Conservation (phyloP, 2,797 vertebrate species). For the Enteromius trimaculatus region DNA sequence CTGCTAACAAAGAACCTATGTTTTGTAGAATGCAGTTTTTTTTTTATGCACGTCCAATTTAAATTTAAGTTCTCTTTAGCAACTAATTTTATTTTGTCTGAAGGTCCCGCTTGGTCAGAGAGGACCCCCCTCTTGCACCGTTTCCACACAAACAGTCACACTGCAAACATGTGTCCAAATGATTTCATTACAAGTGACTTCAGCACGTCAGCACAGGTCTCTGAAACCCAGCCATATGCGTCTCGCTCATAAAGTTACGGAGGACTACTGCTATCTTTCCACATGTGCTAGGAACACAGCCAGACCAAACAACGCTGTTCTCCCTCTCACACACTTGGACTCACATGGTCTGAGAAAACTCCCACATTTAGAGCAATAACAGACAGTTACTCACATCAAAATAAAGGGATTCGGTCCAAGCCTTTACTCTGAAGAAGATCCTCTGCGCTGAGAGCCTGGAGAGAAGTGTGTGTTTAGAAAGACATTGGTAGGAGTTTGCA, state of each 20-base stretch:
- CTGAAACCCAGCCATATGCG: conserved; percentile 7
- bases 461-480: conserved; percentile 58
- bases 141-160: neutral
- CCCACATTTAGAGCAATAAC: neutral
- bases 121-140: neutral
- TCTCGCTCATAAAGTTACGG: neutral
- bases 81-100: neutral
- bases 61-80: neutral
- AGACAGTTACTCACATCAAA: conserved; percentile 25
- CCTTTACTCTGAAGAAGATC: neutral
- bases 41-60: neutral
- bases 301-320: conserved; percentile 49
- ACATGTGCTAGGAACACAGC: conserved; percentile 42
- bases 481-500: conserved; percentile 60
- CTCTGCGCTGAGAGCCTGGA: neutral
- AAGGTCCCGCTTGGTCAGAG: neutral
- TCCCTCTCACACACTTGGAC: conserved; percentile 20
- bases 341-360: conserved; percentile 23
- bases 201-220: neutral
- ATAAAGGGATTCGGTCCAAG: neutral
- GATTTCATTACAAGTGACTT: neutral
- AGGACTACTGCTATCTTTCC: conserved; percentile 38
- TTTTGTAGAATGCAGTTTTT: neutral
- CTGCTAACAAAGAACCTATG: neutral
- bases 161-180: neutral